These are phyloP conservation scores for Halcyon malimbica DNA, from an alignment of 2,113 vertebrate genomes.

Conservation along the genomic window DNA sequence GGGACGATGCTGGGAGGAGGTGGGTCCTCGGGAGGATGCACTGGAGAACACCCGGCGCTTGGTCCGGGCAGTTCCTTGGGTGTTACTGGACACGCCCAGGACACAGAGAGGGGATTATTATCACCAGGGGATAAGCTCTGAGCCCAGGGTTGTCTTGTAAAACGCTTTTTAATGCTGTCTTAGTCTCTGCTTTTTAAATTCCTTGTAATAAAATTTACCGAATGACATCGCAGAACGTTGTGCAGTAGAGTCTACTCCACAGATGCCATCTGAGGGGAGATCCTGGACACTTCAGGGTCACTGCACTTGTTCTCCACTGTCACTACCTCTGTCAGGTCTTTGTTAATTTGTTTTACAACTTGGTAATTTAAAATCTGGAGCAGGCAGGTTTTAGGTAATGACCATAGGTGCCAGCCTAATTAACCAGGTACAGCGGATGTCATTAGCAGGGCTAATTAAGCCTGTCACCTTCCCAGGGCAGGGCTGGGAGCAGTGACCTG, in stretches of 20 bases:
- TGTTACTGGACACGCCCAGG: background rate
- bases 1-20: background rate
- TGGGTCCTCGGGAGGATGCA: background rate
- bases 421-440: background rate
- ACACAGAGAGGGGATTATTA: accelerated
- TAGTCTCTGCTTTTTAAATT: background rate
- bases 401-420: accelerated
- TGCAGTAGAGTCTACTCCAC: background rate
- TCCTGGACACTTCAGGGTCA: background rate
- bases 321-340: too few species aligned
- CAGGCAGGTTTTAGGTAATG: background rate
- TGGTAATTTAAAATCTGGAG: background rate
- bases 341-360: background rate
- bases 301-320: accelerated
- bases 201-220: constrained; percentile 41
- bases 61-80: background rate
- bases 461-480: background rate
- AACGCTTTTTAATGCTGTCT: background rate
- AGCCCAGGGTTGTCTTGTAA: accelerated
- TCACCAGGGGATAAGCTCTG: background rate
- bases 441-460: background rate
- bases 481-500: accelerated
- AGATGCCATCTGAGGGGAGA: too few species aligned
- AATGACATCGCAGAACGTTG: accelerated
- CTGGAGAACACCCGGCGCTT: background rate